Percentiles rank a stretch among this genome's conserved stretches.
Conservation (phyloP, 2,797 vertebrate genomes). For the Eptatretus atami region DNA sequence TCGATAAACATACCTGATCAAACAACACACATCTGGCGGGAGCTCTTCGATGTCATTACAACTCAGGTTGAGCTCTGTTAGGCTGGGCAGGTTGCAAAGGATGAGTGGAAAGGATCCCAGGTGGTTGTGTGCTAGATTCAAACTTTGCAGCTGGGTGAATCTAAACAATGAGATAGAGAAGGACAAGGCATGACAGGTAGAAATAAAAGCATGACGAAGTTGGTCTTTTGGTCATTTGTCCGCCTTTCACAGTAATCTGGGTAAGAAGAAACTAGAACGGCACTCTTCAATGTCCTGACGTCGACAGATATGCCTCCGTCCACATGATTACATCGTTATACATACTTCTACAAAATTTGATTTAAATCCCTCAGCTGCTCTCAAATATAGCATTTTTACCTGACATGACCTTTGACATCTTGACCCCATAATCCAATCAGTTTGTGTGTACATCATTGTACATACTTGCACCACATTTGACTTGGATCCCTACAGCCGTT, state of each 20-base stretch:
- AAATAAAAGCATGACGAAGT: background rate
- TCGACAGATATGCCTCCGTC: too few relatives aligned
- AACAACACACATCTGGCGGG: conserved; percentile 32
- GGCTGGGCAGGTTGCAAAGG: conserved; percentile 45
- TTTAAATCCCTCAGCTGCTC: too few relatives aligned
- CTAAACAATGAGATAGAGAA: conserved; percentile 14
- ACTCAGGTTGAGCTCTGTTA: conserved; percentile 64
- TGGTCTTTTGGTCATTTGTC: background rate
- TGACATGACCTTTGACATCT: too few relatives aligned
- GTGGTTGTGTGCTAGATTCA: conserved; percentile 78
- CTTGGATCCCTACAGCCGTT: too few relatives aligned
- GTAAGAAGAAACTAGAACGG: background rate
- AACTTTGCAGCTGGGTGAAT: conserved; percentile 66
- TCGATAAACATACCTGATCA: conserved; percentile 31
- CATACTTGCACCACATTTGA: too few relatives aligned
- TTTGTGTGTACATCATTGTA: too few relatives aligned
- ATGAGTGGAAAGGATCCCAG: conserved; percentile 51
- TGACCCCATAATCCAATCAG: too few relatives aligned
- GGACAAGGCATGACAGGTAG: conserved; percentile 6
- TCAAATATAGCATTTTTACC: too few relatives aligned
- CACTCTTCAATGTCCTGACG: too few relatives aligned
- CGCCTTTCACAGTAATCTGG: background rate
- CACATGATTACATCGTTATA: too few relatives aligned
- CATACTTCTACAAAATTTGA: too few relatives aligned
- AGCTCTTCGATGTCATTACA: conserved; percentile 41